These are phyloP conservation scores for Cotesia chilonis DNA, from an alignment of 1,140 invertebrate genomes.

Conservation along the genomic window DNA sequence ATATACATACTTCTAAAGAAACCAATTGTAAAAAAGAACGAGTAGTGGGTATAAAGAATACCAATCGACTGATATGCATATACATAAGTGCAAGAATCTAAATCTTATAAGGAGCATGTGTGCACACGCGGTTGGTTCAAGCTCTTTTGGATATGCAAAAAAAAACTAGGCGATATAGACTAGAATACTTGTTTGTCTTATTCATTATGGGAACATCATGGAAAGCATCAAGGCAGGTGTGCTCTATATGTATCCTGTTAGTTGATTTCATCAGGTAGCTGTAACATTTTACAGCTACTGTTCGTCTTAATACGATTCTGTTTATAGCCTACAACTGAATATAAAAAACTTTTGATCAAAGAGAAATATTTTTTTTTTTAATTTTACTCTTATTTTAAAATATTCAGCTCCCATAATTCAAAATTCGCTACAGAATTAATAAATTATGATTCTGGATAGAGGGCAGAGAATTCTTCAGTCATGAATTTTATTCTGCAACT, in stretches of 20 bases:
- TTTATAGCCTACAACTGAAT: too few relatives aligned
- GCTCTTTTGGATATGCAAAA: slow-evolving; percentile 32
- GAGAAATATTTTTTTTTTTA: too few relatives aligned
- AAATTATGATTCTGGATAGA: too few relatives aligned
- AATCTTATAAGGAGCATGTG: slow-evolving; percentile 23
- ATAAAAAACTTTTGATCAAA: too few relatives aligned
- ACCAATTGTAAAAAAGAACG: slow-evolving; percentile 16
- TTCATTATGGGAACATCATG: slow-evolving; percentile 40
- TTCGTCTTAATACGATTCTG: too few relatives aligned
- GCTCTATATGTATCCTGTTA: slow-evolving; percentile 32
- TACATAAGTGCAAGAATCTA: slow-evolving; percentile 21
- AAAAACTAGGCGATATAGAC: slow-evolving; percentile 8
- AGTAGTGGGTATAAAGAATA: slow-evolving; percentile 2
- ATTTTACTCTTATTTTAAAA: too few relatives aligned
- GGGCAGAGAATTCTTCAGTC: too few relatives aligned
- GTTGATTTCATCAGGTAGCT: slow-evolving; percentile 29
- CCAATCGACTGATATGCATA: slow-evolving; percentile 19
- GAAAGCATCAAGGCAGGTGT: slow-evolving; percentile 42
- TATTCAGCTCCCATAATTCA: too few relatives aligned
- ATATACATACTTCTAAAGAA: background rate
- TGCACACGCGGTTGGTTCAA: slow-evolving; percentile 31
- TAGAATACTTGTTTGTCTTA: slow-evolving; percentile 9
- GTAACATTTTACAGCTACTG: background rate
- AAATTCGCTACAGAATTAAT: too few relatives aligned
- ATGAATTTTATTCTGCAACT: too few relatives aligned